These are phyloP conservation scores for Dendrocincla fuliginosa DNA, from an alignment of 2,797 vertebrate genomes.

Conservation along the genomic window DNA sequence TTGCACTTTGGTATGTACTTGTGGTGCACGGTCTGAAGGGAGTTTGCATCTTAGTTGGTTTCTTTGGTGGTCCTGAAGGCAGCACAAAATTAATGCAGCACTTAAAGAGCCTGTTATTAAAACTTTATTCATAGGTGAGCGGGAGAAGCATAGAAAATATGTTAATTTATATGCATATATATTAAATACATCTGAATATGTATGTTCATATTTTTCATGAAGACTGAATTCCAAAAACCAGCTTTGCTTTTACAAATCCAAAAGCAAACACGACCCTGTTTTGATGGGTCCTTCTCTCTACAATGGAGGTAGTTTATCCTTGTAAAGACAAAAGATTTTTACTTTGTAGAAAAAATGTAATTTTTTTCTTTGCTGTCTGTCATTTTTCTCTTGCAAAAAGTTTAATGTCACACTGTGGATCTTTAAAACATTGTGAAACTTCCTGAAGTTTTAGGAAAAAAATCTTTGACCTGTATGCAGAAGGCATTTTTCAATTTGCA, in stretches of 20 bases:
- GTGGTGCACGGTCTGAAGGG: not conserved
- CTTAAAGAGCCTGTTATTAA: slow-evolving; percentile 27
- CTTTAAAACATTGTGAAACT: not conserved
- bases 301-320: not conserved
- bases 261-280: not conserved
- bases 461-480: not conserved
- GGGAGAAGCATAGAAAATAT: not conserved
- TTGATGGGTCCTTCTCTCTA: not conserved
- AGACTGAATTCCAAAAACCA: not conserved
- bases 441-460: not conserved
- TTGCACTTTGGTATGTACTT: not conserved
- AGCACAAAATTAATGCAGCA: slow-evolving; percentile 9
- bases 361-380: not conserved
- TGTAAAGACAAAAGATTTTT: not conserved
- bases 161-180: slow-evolving; percentile 8
- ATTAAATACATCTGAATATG: slow-evolving; percentile 25
- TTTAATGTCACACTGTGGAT: not conserved
- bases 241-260: not conserved
- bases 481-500: not conserved
- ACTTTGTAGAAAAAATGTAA: not conserved
- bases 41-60: slow-evolving; percentile 16
- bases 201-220: not conserved
- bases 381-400: not conserved
- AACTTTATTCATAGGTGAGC: slow-evolving; percentile 5
- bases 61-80: slow-evolving; percentile 47